Base-by-base conservation (phyloP, 2,797 vertebrate species). In the Lophotriccus pileatus region DNA sequence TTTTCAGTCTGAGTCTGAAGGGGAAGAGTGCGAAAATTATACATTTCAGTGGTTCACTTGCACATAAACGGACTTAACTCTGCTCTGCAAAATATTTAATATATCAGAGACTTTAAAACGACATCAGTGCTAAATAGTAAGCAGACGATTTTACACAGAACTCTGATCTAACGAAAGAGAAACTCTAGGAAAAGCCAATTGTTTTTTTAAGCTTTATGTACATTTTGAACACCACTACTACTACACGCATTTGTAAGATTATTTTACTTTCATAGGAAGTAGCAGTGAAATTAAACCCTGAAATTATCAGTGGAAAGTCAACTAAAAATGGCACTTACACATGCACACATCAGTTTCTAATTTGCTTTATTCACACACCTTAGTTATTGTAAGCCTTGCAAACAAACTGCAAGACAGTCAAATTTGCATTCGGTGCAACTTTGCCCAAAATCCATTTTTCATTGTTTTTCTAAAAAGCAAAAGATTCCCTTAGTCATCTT, bases 221-320 rank as follows among this genome's bases (percentile, higher is more conserved):
- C 52, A 92, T 43, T 90, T 79, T 81, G 68, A 96, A 93, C 87
- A 84, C 30, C 70, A 83, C 36, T 49, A 59, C 73, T n/a, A 90
- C 7, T 47, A 90, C 72, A 60, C 10, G 70, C 19, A 59, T n/a
- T 55, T 46, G 15, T 87, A 95, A 94, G 91, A 96, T 94, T 96
- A 90, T 79, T 96, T 85, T 82, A 94, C 37, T 82, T 32, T 76
- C 56, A 52, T 1, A 84, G 0, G 4, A 39, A 90, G 59, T 50
- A 83, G 76, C 21, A 87, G 36, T 46, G 66, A 93, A 93, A 83
- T n/a, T 84, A 89, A 87, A 82, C 27, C 52, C 68, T 74, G 53
- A 95, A 87, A 23, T 72, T 83, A 23, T 23, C 12, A 88, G 66
- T 84, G 47, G n/a, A 76, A 94, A 93, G 37, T 27, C 14, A 47